phyloP scores from a whole-genome alignment of 2,113 vertebrate species.

The Genyomyrus donnyi region DNA sequence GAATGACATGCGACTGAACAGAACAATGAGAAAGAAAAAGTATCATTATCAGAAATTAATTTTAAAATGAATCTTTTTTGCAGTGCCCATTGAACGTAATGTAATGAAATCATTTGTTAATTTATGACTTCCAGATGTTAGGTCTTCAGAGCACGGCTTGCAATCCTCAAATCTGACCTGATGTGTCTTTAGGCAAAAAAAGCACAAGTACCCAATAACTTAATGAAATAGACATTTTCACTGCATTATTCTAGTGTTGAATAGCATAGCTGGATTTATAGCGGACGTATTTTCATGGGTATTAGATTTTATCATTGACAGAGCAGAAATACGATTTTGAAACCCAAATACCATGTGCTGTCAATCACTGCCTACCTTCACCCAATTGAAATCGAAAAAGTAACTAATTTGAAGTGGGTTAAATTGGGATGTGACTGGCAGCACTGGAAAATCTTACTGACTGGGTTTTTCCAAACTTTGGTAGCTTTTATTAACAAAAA shows the following conservation, averaged over 20 bases:
- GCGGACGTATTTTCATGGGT: background rate
- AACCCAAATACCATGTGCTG: background rate
- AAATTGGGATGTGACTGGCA: background rate
- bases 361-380: background rate
- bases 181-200: background rate
- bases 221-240: background rate
- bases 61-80: background rate
- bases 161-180: background rate
- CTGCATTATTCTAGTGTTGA: background rate
- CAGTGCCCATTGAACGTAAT: background rate
- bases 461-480: background rate
- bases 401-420: background rate
- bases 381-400: background rate
- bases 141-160: background rate
- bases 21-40: conserved; percentile 7
- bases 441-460: background rate
- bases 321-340: background rate
- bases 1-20: background rate
- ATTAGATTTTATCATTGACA: background rate
- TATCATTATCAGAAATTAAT: background rate
- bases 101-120: background rate
- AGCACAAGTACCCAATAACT: background rate
- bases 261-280: background rate
- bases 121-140: background rate
- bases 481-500: background rate